phyloP scores from a whole-genome alignment of 2,888 invertebrate species.

The Lydus trimaculatus region DNA sequence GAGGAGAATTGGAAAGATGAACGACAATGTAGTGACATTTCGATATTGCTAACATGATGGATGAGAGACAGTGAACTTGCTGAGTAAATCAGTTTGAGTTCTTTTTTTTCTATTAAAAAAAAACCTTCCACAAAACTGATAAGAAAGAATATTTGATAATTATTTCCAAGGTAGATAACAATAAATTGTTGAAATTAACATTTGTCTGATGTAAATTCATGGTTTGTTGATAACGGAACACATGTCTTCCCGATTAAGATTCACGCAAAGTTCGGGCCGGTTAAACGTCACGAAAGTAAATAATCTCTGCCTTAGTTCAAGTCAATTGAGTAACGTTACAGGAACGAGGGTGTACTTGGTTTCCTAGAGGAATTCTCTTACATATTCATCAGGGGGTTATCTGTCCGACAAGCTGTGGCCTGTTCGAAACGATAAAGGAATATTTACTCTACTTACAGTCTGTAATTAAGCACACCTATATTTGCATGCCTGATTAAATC shows the following conservation, averaged over 20 bases:
- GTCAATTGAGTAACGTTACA: conserved; percentile 43
- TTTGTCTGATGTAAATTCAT: neutral
- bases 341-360: conserved; percentile 23
- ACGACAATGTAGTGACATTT: neutral
- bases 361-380: conserved; percentile 53
- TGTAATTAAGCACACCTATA: conserved; percentile 61
- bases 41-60: conserved; percentile 13
- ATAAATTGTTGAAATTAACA: neutral
- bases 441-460: conserved; percentile 61
- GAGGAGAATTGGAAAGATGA: conserved; percentile 4
- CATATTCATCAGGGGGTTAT: conserved; percentile 60
- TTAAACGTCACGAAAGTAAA: conserved; percentile 43
- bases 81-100: neutral
- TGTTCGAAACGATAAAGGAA: conserved; percentile 59
- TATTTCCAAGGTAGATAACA: neutral
- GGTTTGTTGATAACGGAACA: conserved; percentile 18
- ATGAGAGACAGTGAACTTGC: neutral
- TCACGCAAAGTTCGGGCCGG: conserved; percentile 20
- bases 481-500: conserved; percentile 61
- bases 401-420: conserved; percentile 57
- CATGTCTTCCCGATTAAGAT: conserved; percentile 26
- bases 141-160: neutral
- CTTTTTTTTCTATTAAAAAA: neutral
- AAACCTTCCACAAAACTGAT: no score
- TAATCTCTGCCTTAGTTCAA: conserved; percentile 47